These are phyloP conservation scores for Sitobion miscanthi DNA, from an alignment of 1,140 invertebrate genomes.

Conservation along the genomic window DNA sequence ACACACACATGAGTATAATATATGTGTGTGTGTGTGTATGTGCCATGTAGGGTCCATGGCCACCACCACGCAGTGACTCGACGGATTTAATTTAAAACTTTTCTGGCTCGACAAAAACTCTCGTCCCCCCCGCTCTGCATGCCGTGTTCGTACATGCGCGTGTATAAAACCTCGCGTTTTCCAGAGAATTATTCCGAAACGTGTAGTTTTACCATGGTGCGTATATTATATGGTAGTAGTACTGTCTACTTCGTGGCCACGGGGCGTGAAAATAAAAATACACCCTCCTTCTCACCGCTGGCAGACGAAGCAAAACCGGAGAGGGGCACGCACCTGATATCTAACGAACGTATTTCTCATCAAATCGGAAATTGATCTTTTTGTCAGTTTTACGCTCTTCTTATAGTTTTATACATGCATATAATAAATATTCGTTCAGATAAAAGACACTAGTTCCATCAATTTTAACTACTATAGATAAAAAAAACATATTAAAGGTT, in stretches of 20 bases:
- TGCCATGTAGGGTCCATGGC: neutral
- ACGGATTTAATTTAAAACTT: constrained; percentile 55
- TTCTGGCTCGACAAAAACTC: constrained; percentile 39
- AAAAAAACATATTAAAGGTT: neutral
- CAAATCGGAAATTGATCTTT: neutral
- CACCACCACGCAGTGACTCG: neutral
- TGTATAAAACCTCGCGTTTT: neutral
- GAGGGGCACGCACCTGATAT: neutral
- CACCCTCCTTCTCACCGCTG: neutral
- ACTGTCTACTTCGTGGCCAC: neutral
- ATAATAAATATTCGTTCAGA: too few species aligned
- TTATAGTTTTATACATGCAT: neutral
- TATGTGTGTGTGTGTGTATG: neutral
- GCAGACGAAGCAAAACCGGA: neutral
- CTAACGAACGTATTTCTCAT: neutral
- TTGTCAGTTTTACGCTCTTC: neutral
- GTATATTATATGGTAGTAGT: neutral
- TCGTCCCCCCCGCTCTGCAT: neutral
- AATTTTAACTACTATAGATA: too few species aligned
- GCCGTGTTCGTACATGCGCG: too few species aligned
- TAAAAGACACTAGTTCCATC: too few species aligned
- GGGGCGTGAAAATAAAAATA: neutral
- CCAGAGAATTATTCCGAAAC: constrained; percentile 33
- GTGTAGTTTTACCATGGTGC: constrained; percentile 5
- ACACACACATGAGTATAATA: neutral